phyloP scores from a whole-genome alignment of 37 sponge, comb jelly and placozoan genomes.

The Lycopodina hypogea region DNA sequence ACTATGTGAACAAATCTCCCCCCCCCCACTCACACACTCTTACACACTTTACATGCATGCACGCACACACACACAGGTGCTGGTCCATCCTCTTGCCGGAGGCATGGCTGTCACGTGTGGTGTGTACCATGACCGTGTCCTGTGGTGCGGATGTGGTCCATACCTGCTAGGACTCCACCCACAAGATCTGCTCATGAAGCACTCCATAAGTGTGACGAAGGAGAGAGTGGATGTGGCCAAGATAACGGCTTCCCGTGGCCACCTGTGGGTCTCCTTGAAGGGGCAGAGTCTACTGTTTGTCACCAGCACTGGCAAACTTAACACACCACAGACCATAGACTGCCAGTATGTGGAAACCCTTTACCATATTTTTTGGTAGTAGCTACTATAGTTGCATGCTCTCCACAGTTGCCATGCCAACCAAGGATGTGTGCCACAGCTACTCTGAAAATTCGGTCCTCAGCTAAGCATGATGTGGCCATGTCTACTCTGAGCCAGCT shows the following conservation, averaged over 20 bases:
- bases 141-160: constrained; percentile 70
- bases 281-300: constrained; percentile 16
- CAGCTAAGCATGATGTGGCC: no score
- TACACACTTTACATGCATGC: no score
- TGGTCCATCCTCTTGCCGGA: constrained; percentile 11
- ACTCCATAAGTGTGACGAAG: constrained; percentile 12
- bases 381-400: no score
- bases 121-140: constrained; percentile 9
- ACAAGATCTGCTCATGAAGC: constrained; percentile 21
- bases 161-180: constrained; percentile 41
- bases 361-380: not conserved
- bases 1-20: no score
- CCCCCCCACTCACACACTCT: no score
- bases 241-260: constrained; percentile 1
- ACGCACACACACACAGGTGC: not conserved
- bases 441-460: no score
- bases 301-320: not conserved
- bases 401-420: no score
- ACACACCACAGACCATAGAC: constrained; percentile 17
- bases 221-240: constrained; percentile 13
- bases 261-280: constrained; percentile 39
- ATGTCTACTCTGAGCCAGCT: no score
- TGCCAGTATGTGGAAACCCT: constrained; percentile 16
- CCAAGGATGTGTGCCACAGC: no score
- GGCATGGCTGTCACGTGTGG: constrained; percentile 35